A percentile compares a stretch with the other conserved stretches of the same genome.
These are phyloP conservation scores for Drosophila bifasciata DNA, from an alignment of 1,140 invertebrate genomes.

Conservation along the genomic window DNA sequence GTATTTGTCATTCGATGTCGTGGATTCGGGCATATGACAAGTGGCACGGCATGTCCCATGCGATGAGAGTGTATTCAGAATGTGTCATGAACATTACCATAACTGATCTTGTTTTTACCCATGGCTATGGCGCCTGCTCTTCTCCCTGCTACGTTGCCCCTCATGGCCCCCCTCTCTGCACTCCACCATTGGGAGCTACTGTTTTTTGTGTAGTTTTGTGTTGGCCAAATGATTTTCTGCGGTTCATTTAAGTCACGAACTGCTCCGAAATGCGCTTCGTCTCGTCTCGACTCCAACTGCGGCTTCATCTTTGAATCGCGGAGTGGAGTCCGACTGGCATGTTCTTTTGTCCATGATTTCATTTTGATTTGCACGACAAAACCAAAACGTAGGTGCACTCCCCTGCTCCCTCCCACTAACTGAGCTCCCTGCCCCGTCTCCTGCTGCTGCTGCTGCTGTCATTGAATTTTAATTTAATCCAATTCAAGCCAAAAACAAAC, in stretches of 20 bases:
- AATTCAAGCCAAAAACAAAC: constrained; percentile 62
- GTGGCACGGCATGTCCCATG: constrained; percentile 35
- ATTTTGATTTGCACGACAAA: constrained; percentile 80
- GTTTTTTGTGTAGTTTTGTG: constrained; percentile 50
- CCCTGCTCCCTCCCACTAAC: constrained; percentile 3
- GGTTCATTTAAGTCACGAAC: constrained; percentile 81
- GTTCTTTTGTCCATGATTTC: constrained; percentile 80
- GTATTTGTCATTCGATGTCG: constrained; percentile 48
- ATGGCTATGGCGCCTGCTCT: constrained; percentile 51
- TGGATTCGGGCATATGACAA: constrained; percentile 49
- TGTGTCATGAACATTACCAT: constrained; percentile 76
- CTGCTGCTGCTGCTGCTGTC: constrained; percentile 47
- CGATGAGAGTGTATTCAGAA: constrained; percentile 49
- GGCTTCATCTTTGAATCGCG: constrained; percentile 54
- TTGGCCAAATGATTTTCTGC: constrained; percentile 74
- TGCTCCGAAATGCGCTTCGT: constrained; percentile 69
- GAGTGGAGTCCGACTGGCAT: constrained; percentile 56
- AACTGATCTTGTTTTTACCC: constrained; percentile 75
- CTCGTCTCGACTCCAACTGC: constrained; percentile 48
- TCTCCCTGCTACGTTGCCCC: constrained; percentile 7
- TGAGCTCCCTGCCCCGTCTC: neutral
- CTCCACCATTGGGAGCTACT: constrained; percentile 35
- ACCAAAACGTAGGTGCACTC: constrained; percentile 67
- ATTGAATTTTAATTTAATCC: constrained; percentile 83
- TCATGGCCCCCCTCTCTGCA: constrained; percentile 17